Evolutionary conservation across 2,797 vertebrate species (phyloP).

Genomic region (Kryptopterus vitreolus): DNA sequence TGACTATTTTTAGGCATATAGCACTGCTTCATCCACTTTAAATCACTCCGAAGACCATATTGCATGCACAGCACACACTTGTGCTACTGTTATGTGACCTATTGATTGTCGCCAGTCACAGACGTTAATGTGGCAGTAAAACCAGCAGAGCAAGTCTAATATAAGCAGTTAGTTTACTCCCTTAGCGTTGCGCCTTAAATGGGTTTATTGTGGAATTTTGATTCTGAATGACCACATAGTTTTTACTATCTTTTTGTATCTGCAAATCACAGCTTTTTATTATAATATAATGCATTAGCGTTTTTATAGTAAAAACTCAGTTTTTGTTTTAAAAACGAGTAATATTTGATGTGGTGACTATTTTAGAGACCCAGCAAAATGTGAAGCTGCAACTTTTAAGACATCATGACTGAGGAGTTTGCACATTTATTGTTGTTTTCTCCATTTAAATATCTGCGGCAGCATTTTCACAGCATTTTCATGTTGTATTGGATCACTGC

Average conservation of each 20-base stretch:
- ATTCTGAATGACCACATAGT: neutral
- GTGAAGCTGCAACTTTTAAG: neutral
- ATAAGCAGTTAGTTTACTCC: neutral
- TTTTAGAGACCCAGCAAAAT: neutral
- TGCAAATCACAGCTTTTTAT: neutral
- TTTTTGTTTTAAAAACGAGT: neutral
- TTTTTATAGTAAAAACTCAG: neutral
- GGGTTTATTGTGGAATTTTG: neutral
- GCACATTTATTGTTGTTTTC: neutral
- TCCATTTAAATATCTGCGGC: neutral
- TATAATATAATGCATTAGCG: neutral
- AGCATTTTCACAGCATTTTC: neutral
- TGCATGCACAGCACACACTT: neutral
- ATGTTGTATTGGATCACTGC: neutral
- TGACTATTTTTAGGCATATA: too few relatives aligned
- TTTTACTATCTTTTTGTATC: neutral
- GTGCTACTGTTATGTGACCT: neutral
- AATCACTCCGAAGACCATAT: conserved; percentile 5
- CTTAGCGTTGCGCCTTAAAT: neutral
- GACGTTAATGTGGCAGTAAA: conserved; percentile 6
- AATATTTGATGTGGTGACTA: neutral
- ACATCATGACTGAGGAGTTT: too few relatives aligned
- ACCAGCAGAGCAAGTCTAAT: neutral
- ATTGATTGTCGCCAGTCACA: conserved; percentile 5
- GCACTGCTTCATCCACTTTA: neutral